These are phyloP conservation scores for Pseudomyrmex flavicornis DNA, from an alignment of 1,140 invertebrate genomes.

Conservation along the genomic window DNA sequence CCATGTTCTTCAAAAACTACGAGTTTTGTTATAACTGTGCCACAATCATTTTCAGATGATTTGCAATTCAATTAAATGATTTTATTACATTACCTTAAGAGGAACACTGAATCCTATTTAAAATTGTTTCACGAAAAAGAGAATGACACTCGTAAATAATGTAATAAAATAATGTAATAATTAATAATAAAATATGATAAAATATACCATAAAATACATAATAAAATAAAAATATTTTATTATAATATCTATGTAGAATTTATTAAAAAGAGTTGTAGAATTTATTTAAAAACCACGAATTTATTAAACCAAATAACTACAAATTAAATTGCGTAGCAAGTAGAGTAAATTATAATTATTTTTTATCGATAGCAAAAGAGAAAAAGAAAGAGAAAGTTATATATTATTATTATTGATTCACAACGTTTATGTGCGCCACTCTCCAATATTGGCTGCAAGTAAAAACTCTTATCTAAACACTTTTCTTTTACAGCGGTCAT, in stretches of 20 bases:
- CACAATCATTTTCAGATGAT: too few relatives aligned
- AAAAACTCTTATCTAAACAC: slow-evolving; percentile 32
- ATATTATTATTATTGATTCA: neutral
- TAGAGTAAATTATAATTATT: neutral
- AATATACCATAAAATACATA: too few relatives aligned
- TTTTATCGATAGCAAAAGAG: neutral
- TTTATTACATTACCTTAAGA: too few relatives aligned
- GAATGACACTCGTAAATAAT: too few relatives aligned
- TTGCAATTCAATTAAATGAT: too few relatives aligned
- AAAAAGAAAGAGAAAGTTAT: neutral
- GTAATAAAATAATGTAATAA: too few relatives aligned
- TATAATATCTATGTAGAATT: neutral
- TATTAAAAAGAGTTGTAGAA: neutral
- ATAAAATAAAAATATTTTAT: too few relatives aligned
- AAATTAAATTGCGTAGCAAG: neutral
- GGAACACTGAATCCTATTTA: too few relatives aligned
- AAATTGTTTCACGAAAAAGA: too few relatives aligned
- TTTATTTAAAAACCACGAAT: neutral
- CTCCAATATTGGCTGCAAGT: slow-evolving; percentile 29
- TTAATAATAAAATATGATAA: neutral
- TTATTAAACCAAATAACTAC: neutral
- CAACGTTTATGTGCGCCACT: neutral
- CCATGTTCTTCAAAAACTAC: too few relatives aligned
- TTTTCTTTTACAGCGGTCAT: slow-evolving; percentile 21
- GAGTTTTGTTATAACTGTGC: neutral